Percentiles rank a stretch among this genome's conserved stretches.
These are phyloP conservation scores for Phylloscopus whistleri DNA, from an alignment of 2,113 vertebrate species.

Conservation along the genomic window DNA sequence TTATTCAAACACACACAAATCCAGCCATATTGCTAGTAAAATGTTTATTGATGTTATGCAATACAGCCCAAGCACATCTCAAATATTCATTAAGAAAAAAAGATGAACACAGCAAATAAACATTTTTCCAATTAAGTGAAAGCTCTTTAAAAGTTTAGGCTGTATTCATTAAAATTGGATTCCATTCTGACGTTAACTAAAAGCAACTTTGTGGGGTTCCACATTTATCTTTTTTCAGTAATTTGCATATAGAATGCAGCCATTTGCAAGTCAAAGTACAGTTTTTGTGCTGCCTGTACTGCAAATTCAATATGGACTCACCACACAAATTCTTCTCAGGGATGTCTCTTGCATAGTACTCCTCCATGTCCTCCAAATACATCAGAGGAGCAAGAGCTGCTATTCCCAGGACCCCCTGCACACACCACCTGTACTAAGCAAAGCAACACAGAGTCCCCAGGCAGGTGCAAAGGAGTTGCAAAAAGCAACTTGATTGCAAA, in stretches of 20 bases:
- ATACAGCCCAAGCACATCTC: conserved; percentile 11
- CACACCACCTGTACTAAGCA: not conserved
- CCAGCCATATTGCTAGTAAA: conserved; percentile 23
- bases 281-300: not conserved
- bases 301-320: not conserved
- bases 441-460: fast-evolving
- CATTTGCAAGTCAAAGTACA: conserved; percentile 39
- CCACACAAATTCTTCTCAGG: not conserved
- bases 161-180: conserved; percentile 30
- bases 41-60: conserved; percentile 3
- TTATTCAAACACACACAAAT: not conserved
- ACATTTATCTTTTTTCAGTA: not conserved
- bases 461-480: not conserved
- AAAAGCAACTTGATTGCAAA: not conserved
- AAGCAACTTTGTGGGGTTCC: conserved; percentile 9
- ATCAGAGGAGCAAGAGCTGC: not conserved
- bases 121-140: conserved; percentile 46
- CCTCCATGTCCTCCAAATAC: not conserved
- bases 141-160: conserved; percentile 25
- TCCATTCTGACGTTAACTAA: not conserved
- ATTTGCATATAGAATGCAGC: conserved; percentile 30
- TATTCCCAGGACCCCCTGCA: not conserved
- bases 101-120: conserved; percentile 32
- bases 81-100: conserved; percentile 27
- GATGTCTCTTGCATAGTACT: fast-evolving